Percentiles rank a stretch among this genome's conserved stretches.
Evolutionary conservation across 1,140 invertebrate genomes (phyloP).

Genomic region (Drosophila sechellia): DNA sequence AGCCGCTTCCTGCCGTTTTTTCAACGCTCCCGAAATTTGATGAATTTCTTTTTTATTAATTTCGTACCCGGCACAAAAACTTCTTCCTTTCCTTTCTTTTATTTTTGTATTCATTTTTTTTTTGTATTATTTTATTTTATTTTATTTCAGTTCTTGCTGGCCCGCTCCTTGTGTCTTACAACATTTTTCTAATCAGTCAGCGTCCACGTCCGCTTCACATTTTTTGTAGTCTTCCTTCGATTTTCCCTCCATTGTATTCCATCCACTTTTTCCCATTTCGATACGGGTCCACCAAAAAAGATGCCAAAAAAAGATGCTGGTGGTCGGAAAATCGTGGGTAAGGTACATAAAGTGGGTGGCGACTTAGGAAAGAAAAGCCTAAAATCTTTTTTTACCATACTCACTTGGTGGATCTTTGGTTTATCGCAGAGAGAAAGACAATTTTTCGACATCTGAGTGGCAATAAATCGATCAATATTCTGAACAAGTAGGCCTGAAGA

Average conservation of each 20-base stretch:
- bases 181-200: conserved; percentile 78
- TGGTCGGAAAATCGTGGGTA: neutral
- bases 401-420: too few species aligned
- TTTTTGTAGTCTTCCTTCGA: conserved; percentile 34
- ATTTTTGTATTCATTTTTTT: conserved; percentile 8
- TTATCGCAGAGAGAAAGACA: too few species aligned
- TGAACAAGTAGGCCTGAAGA: too few species aligned
- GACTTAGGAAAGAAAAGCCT: too few species aligned
- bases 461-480: too few species aligned
- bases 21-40: conserved; percentile 74
- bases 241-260: conserved; percentile 12
- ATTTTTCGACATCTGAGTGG: too few species aligned
- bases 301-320: conserved; percentile 19
- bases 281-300: conserved; percentile 54
- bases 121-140: conserved; percentile 35
- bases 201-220: conserved; percentile 49
- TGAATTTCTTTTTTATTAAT: conserved; percentile 81
- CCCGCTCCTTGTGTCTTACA: conserved; percentile 62
- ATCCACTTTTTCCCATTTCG: conserved; percentile 16
- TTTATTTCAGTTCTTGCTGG: conserved; percentile 18
- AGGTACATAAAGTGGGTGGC: too few species aligned
- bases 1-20: conserved; percentile 71
- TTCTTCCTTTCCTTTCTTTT: conserved; percentile 5
- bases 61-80: conserved; percentile 15
- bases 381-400: too few species aligned